Conservation (phyloP, 2,888 invertebrate species). For the Schizotus pectinicornis region DNA sequence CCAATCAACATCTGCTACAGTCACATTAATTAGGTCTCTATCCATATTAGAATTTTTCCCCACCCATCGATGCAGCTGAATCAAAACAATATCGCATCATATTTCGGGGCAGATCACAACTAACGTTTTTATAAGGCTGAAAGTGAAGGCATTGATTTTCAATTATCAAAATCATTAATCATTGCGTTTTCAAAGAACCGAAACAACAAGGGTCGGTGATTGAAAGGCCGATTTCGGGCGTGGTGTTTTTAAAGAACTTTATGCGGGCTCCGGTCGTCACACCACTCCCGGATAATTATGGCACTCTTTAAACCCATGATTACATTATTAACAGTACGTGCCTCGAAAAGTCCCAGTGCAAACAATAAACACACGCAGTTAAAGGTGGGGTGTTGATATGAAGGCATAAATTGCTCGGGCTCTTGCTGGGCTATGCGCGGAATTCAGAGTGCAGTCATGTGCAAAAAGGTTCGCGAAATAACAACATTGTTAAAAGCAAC, state of each 20-base stretch:
- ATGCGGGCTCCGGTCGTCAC: neutral
- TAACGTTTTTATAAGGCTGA: constrained; percentile 12
- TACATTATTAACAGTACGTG: constrained; percentile 1
- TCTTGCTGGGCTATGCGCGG: too few relatives aligned
- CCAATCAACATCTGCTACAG: constrained; percentile 22
- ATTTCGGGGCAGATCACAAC: neutral
- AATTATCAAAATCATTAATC: constrained; percentile 28
- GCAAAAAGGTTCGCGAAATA: too few relatives aligned
- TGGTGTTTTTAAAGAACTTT: constrained; percentile 7
- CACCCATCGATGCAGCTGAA: constrained; percentile 1
- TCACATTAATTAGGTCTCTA: constrained; percentile 22
- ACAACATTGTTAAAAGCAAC: too few relatives aligned
- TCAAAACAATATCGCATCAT: constrained; percentile 3
- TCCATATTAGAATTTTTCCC: constrained; percentile 9
- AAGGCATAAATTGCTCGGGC: too few relatives aligned
- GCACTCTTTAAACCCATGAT: neutral
- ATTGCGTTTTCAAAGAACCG: constrained; percentile 12
- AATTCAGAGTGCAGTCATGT: too few relatives aligned
- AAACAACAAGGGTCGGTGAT: constrained; percentile 23
- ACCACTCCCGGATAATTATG: neutral
- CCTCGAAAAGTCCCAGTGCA: neutral
- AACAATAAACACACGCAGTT: neutral
- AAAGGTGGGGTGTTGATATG: neutral
- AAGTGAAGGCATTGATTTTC: constrained; percentile 25
- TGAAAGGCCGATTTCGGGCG: constrained; percentile 9